Evolutionary conservation across 2,888 invertebrate genomes (phyloP).

Genomic region (Apamea epomidion): DNA sequence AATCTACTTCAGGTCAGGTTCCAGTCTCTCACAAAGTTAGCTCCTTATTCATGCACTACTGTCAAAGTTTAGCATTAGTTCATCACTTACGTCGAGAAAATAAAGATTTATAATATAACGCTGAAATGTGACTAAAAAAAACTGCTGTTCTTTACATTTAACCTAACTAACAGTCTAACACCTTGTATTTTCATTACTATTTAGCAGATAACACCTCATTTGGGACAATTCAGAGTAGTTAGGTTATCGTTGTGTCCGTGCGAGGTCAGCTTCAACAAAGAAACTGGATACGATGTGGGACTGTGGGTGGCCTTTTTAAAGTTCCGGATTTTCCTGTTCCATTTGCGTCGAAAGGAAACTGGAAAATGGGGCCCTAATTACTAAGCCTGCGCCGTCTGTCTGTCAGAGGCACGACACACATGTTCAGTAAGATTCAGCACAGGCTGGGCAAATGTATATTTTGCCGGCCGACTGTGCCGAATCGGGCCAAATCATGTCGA

Average conservation of each 20-base stretch:
- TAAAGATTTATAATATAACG: background rate
- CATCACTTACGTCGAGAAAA: background rate
- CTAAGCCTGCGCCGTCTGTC: background rate
- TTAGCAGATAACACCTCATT: constrained; percentile 10
- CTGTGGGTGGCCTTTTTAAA: constrained; percentile 24
- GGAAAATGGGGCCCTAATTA: background rate
- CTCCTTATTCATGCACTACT: background rate
- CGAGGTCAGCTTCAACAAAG: constrained; percentile 42
- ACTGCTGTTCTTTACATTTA: background rate
- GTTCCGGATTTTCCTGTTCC: constrained; percentile 1
- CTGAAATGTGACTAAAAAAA: background rate
- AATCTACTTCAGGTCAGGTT: no score
- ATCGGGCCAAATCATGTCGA: background rate
- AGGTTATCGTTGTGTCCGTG: constrained; percentile 29
- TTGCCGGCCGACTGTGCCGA: background rate
- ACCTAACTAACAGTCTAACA: background rate
- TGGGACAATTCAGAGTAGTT: constrained; percentile 3
- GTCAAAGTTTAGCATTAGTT: background rate
- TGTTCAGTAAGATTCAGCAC: background rate
- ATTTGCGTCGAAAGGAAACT: background rate
- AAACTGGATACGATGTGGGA: constrained; percentile 25
- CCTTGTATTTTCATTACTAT: background rate
- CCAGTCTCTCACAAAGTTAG: background rate
- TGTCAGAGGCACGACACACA: background rate
- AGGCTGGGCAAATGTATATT: background rate